phyloP scores from a whole-genome alignment of 2,113 vertebrate species.

The Jacana jacana region DNA sequence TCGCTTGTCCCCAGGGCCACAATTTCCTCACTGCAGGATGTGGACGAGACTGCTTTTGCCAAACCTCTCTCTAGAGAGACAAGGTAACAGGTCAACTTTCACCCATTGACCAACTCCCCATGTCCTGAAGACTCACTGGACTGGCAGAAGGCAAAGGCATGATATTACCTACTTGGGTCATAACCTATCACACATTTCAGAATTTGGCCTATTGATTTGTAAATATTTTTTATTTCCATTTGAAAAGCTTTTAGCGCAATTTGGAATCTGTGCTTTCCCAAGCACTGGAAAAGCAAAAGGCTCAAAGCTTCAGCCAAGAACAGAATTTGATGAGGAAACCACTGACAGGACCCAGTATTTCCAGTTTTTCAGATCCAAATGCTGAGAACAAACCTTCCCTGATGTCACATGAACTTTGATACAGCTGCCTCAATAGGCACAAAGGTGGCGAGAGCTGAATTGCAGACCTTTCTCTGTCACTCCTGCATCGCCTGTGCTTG shows the following conservation, averaged over 20 bases:
- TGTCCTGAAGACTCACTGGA: neutral
- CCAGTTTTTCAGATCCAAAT: neutral
- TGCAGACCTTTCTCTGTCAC: neutral
- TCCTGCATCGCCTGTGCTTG: neutral
- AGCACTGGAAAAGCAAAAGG: neutral
- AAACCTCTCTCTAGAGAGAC: neutral
- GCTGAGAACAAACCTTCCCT: neutral
- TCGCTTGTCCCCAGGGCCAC: neutral
- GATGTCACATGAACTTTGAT: neutral
- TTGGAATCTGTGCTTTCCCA: neutral
- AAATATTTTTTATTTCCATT: neutral
- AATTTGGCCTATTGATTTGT: neutral
- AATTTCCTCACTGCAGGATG: slow-evolving; percentile 18
- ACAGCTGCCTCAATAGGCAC: neutral
- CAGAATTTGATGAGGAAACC: neutral
- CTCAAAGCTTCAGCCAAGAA: neutral
- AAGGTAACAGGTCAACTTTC: slow-evolving; percentile 12
- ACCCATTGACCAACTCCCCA: neutral
- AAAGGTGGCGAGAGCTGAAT: neutral
- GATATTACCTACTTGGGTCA: neutral
- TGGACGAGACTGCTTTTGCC: neutral
- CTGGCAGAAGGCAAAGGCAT: neutral
- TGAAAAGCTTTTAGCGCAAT: neutral
- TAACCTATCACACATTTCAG: neutral
- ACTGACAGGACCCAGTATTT: neutral